phyloP scores from a whole-genome alignment of 2,113 vertebrate species.

The Morone saxatilis region DNA sequence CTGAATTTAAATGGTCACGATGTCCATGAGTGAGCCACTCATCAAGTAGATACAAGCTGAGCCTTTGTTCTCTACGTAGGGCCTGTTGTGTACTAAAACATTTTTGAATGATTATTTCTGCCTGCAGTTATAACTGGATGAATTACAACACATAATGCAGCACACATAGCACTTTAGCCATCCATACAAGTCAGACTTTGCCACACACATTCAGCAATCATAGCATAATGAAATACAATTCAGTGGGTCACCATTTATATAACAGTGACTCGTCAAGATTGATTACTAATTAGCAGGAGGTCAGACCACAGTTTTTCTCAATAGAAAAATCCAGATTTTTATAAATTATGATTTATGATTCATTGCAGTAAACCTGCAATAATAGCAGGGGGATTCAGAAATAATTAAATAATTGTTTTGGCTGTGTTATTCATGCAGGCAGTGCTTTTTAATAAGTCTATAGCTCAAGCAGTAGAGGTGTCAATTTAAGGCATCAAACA shows the following conservation, averaged over 20 bases:
- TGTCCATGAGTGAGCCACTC: conserved; percentile 35
- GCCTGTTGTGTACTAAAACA: conserved; percentile 20
- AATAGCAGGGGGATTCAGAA: neutral
- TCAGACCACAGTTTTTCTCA: neutral
- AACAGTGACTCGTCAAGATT: conserved; percentile 29
- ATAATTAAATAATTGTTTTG: conserved; percentile 7
- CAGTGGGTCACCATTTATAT: conserved; percentile 29
- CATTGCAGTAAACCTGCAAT: conserved; percentile 1
- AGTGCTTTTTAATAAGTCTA: conserved; percentile 3
- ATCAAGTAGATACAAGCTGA: conserved; percentile 44
- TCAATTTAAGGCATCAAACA: conserved; percentile 33
- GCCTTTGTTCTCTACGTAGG: conserved; percentile 42
- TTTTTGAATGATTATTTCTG: conserved; percentile 18
- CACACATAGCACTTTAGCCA: conserved; percentile 24
- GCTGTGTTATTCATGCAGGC: conserved; percentile 5
- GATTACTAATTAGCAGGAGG: conserved; percentile 26
- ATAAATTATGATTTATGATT: neutral
- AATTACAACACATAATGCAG: conserved; percentile 28
- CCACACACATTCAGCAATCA: conserved; percentile 14
- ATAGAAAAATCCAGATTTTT: neutral
- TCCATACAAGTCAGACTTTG: conserved; percentile 30
- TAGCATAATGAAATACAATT: conserved; percentile 8
- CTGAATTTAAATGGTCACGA: conserved; percentile 38
- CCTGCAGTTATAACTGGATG: conserved; percentile 14
- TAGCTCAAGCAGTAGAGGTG: neutral